Conservation (phyloP, 2,113 vertebrate genomes). For the Electrona antarctica region DNA sequence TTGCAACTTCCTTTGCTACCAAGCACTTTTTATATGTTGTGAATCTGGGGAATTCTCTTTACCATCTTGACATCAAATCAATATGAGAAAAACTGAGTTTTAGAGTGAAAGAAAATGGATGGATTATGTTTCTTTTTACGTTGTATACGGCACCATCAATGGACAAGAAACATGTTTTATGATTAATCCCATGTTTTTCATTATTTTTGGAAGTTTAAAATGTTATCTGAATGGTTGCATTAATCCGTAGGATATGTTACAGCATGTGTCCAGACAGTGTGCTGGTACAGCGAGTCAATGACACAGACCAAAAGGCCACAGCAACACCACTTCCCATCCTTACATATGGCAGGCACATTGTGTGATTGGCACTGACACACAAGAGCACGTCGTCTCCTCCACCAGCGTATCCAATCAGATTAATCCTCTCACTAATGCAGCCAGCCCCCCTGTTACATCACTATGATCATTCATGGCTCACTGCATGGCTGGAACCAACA, state of each 20-base stretch:
- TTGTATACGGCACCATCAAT: no score
- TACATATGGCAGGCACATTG: constrained; percentile 4
- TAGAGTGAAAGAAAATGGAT: no score
- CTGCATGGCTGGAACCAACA: constrained; percentile 64
- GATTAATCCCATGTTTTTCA: no score
- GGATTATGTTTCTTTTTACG: no score
- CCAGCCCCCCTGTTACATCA: constrained; percentile 68
- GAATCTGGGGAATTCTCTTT: background rate
- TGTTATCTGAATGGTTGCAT: background rate
- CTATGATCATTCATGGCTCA: constrained; percentile 64
- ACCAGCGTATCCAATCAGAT: constrained; percentile 46
- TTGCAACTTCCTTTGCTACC: background rate
- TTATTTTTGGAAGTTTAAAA: no score
- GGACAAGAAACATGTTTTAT: no score
- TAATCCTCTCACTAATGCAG: constrained; percentile 20
- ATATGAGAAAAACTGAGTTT: no score
- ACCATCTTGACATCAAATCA: no score
- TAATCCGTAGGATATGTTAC: background rate
- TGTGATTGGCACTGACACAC: constrained; percentile 39
- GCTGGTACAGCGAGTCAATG: background rate
- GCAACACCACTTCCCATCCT: background rate
- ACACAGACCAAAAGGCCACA: constrained; percentile 25
- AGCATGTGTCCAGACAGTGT: background rate
- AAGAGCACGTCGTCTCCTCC: constrained; percentile 3
- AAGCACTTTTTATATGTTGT: background rate